Evolutionary conservation across 2,797 vertebrate genomes (phyloP).

Genomic region (Rhinichthys osculus): DNA sequence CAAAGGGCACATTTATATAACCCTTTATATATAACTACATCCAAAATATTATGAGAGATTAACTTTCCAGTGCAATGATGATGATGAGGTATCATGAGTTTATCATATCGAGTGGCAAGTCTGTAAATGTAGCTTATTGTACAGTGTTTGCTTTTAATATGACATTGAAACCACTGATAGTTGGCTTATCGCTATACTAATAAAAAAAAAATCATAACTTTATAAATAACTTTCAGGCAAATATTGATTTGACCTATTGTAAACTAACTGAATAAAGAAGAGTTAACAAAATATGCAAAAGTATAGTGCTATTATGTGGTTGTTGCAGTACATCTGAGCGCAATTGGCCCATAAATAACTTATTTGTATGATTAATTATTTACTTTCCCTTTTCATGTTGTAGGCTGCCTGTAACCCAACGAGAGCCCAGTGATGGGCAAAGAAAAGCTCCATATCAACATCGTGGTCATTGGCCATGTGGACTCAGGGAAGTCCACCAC

Average conservation of each 20-base stretch:
- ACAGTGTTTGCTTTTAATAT: not conserved
- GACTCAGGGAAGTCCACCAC: constrained; percentile 98
- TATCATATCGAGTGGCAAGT: not conserved
- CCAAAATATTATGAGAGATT: not conserved
- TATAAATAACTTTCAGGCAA: not conserved
- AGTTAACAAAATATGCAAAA: not conserved
- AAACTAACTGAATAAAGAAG: not conserved
- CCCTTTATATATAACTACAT: not conserved
- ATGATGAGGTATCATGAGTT: not conserved
- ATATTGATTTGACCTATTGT: not conserved
- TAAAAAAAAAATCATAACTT: too few relatives aligned
- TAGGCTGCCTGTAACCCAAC: constrained; percentile 46
- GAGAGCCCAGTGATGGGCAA: constrained; percentile 85
- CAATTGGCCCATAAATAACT: constrained; percentile 40
- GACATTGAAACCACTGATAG: not conserved
- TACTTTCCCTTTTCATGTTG: constrained; percentile 18
- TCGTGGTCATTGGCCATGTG: constrained; percentile 96
- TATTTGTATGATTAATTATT: constrained; percentile 39
- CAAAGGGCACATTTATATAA: not conserved
- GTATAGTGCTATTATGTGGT: not conserved
- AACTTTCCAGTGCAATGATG: not conserved
- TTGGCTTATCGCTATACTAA: not conserved
- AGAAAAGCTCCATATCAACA: constrained; percentile 98
- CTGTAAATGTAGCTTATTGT: not conserved
- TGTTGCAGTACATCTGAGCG: not conserved